Evolutionary conservation across 2,888 invertebrate species (phyloP).

Genomic region (Pasiphila rectangulata): DNA sequence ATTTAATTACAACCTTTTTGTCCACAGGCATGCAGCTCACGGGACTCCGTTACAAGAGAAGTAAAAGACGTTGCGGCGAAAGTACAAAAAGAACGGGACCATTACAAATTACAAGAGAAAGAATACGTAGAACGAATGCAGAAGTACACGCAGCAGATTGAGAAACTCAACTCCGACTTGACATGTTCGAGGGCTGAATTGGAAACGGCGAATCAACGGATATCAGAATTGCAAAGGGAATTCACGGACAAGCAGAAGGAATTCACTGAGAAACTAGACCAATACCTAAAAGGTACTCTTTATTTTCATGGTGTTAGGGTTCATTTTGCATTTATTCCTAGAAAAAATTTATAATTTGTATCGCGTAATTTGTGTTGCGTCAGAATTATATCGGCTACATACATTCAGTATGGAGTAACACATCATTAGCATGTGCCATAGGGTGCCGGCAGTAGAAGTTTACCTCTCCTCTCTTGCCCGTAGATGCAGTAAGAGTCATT

Average conservation of each 20-base stretch:
- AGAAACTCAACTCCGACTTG: slow-evolving; percentile 72
- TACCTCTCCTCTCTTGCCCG: too few relatives aligned
- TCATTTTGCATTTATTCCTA: neutral
- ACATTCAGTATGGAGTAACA: too few relatives aligned
- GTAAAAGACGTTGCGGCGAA: slow-evolving; percentile 74
- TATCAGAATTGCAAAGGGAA: slow-evolving; percentile 78
- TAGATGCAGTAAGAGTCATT: too few relatives aligned
- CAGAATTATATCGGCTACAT: too few relatives aligned
- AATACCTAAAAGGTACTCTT: slow-evolving; percentile 60
- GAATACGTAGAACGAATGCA: slow-evolving; percentile 73
- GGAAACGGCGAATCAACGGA: slow-evolving; percentile 77
- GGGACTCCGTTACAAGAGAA: slow-evolving; percentile 81
- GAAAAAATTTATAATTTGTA: neutral
- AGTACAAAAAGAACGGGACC: slow-evolving; percentile 62
- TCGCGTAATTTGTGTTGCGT: neutral
- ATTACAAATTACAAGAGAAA: slow-evolving; percentile 61
- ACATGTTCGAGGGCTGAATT: slow-evolving; percentile 74
- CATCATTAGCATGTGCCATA: too few relatives aligned
- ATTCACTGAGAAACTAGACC: slow-evolving; percentile 66
- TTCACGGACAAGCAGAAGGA: slow-evolving; percentile 78
- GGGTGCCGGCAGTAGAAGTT: too few relatives aligned
- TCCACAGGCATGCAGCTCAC: slow-evolving; percentile 80
- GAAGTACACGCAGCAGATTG: slow-evolving; percentile 75
- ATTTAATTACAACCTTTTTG: neutral
- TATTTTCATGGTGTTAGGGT: neutral